Evolutionary conservation across 1,140 invertebrate genomes (phyloP).

Genomic region (Solenopsis invicta): DNA sequence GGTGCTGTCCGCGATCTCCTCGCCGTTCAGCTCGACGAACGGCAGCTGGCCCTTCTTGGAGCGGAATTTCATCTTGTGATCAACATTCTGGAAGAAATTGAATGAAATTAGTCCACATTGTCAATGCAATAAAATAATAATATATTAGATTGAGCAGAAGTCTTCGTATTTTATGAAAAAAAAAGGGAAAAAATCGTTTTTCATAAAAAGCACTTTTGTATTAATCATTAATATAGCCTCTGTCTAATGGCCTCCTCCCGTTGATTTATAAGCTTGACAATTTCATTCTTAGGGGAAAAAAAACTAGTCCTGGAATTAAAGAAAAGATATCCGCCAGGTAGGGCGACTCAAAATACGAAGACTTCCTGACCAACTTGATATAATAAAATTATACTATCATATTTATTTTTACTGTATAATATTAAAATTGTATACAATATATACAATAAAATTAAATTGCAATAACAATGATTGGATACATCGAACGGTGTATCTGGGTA

Average conservation of each 20-base stretch:
- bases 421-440: background rate
- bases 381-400: background rate
- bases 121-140: background rate
- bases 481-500: background rate
- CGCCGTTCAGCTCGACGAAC: conserved; percentile 97
- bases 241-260: too few relatives aligned
- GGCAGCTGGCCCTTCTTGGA: conserved; percentile 97
- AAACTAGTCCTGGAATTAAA: too few relatives aligned
- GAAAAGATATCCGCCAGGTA: too few relatives aligned
- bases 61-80: conserved; percentile 97
- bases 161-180: too few relatives aligned
- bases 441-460: background rate
- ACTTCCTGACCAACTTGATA: too few relatives aligned
- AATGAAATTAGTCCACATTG: background rate
- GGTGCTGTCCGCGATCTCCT: conserved; percentile 96
- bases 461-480: background rate
- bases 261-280: too few relatives aligned
- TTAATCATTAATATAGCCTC: too few relatives aligned
- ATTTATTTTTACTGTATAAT: background rate
- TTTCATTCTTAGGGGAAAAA: too few relatives aligned
- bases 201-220: too few relatives aligned
- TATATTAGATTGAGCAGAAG: background rate
- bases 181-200: too few relatives aligned
- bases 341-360: too few relatives aligned
- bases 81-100: conserved; percentile 93